A percentile compares a stretch with the other conserved stretches of the same genome.
Conservation (phyloP, 2,797 vertebrate genomes). For the Phrynocephalus guinanensis region DNA sequence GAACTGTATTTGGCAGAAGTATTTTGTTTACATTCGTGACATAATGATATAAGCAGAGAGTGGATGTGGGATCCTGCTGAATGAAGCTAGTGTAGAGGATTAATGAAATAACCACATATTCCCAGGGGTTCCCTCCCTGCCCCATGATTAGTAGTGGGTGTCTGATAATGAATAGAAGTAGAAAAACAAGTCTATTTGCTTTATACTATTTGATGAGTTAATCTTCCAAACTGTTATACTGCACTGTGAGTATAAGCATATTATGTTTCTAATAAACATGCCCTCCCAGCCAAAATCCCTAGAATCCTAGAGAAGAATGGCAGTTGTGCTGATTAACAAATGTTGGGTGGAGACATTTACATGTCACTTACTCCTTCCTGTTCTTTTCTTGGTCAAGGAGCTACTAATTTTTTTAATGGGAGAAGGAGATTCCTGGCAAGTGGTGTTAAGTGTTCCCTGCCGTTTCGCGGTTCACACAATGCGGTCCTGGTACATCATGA, state of each 20-base stretch:
- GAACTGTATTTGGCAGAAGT: not conserved
- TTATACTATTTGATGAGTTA: too few relatives aligned
- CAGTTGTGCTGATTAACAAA: not conserved
- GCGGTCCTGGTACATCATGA: too few relatives aligned
- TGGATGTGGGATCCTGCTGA: not conserved
- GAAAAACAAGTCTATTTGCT: too few relatives aligned
- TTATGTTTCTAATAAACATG: not conserved
- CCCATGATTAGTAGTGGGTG: too few relatives aligned
- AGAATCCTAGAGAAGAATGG: not conserved
- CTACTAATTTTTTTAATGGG: not conserved
- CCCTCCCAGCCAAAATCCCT: not conserved
- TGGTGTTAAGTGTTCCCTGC: not conserved
- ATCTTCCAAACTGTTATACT: too few relatives aligned
- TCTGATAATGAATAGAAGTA: too few relatives aligned
- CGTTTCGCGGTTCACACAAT: too few relatives aligned
- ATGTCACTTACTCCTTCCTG: not conserved
- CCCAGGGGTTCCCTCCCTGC: too few relatives aligned
- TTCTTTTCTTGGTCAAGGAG: not conserved
- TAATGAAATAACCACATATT: not conserved
- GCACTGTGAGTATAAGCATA: not conserved
- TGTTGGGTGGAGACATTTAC: not conserved
- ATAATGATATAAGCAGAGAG: too few relatives aligned
- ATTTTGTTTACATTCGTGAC: too few relatives aligned
- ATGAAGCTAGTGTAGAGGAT: too few relatives aligned
- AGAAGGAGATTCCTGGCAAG: not conserved